These are phyloP conservation scores for Venusia cambrica DNA, from an alignment of 2,888 invertebrate genomes.

Conservation along the genomic window DNA sequence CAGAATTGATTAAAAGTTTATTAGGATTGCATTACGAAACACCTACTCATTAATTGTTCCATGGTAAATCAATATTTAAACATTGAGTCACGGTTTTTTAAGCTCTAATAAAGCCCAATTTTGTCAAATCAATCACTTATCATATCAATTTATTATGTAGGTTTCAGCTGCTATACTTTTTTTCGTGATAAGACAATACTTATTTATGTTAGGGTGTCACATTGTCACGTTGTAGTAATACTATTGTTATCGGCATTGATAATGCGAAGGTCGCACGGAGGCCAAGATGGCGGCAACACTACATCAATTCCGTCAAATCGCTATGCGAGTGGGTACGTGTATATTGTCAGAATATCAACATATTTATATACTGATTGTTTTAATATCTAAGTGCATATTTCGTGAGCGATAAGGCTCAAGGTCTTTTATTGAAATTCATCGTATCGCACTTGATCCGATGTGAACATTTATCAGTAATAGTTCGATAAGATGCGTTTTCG, in stretches of 20 bases:
- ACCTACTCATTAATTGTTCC: slow-evolving; percentile 27
- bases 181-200: slow-evolving; percentile 73
- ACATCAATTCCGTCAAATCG: slow-evolving; percentile 28
- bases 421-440: slow-evolving; percentile 50
- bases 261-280: slow-evolving; percentile 64
- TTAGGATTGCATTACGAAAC: slow-evolving; percentile 23
- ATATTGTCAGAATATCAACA: slow-evolving; percentile 44
- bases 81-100: too few relatives aligned
- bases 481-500: slow-evolving; percentile 37
- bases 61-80: slow-evolving; percentile 24
- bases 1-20: slow-evolving; percentile 26
- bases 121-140: too few relatives aligned
- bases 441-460: slow-evolving; percentile 30
- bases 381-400: slow-evolving; percentile 56
- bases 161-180: slow-evolving; percentile 54
- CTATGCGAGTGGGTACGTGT: slow-evolving; percentile 26
- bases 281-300: slow-evolving; percentile 52
- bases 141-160: slow-evolving; percentile 48
- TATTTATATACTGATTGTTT: slow-evolving; percentile 50
- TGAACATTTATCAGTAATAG: slow-evolving; percentile 43
- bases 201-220: slow-evolving; percentile 78
- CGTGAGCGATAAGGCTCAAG: slow-evolving; percentile 60
- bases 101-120: too few relatives aligned
- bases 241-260: slow-evolving; percentile 73
- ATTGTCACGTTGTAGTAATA: slow-evolving; percentile 66